Conservation (phyloP, 1,140 invertebrate genomes). For the Potamilus streckersoni region DNA sequence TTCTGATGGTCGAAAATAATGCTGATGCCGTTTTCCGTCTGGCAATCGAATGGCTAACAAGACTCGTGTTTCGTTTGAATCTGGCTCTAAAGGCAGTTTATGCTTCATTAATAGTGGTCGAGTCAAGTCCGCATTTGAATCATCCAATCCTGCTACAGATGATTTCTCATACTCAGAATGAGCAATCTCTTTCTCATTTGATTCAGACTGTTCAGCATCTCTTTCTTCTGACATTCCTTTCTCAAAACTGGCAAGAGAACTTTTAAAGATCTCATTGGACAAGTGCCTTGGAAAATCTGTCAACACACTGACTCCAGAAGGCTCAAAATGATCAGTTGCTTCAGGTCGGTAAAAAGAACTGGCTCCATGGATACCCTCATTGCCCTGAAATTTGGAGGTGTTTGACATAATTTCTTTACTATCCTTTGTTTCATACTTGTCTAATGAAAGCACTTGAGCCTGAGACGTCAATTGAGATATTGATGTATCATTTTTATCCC, state of each 20-base stretch:
- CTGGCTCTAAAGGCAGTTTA: slow-evolving; percentile 18
- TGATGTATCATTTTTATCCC: not conserved
- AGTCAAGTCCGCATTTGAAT: not conserved
- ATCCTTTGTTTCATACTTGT: slow-evolving; percentile 12
- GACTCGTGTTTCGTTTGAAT: slow-evolving; percentile 14
- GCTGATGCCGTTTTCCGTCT: slow-evolving; percentile 22
- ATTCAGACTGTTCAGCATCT: not conserved
- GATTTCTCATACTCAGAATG: not conserved
- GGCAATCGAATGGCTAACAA: slow-evolving; percentile 22
- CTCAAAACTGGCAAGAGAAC: not conserved
- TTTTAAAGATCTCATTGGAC: not conserved
- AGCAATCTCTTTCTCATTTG: not conserved
- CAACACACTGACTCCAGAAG: too few species aligned
- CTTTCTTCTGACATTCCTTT: not conserved
- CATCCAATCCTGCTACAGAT: not conserved
- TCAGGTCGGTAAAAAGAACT: not conserved
- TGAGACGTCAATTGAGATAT: not conserved
- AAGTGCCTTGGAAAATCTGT: too few species aligned
- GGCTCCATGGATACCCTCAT: not conserved
- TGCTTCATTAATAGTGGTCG: slow-evolving; percentile 10
- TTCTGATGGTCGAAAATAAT: slow-evolving; percentile 16
- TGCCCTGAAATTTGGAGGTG: slow-evolving; percentile 7
- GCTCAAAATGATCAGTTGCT: not conserved
- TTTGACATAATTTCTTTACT: slow-evolving; percentile 2
- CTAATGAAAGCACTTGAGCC: slow-evolving; percentile 1